Base-by-base conservation (phyloP, 2,113 vertebrate genomes). In the Mesocricetus auratus region DNA sequence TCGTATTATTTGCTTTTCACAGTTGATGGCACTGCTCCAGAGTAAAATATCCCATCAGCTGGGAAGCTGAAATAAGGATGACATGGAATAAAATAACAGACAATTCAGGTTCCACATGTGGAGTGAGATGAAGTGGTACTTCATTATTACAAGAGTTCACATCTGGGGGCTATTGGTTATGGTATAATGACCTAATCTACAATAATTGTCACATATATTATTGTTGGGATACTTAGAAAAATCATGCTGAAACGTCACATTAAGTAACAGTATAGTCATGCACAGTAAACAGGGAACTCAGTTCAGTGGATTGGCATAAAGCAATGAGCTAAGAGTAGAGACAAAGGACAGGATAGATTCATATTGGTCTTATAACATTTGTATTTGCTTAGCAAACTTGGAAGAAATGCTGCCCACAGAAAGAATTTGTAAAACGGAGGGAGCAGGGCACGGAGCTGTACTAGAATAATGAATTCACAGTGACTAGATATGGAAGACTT, bases 61-160 rank as follows among this genome's bases (percentile, higher is more conserved):
- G 21, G 50, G 78, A 60, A 91, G n/a, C 50, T 88, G 45, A 97
- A 83, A 39, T 33, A 29, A 95, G 39, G 39, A 53, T 47, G 29
- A n/a, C 33, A 66, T 75, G 74, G 45, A 60, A 17, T 31, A 50
- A 86, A 88, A 56, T 86, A 47, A 73, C 3, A 94, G 36, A 33
- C 56, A 93, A 87, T 1, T 6, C 82, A 86, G 2, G 7, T 69
- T 78, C 78, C 0, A 56, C 10, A 73, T 39, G n/a, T 21, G 66
- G 36, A 92, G 7, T 39, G 11, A 64, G 5, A 75, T 75, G 64
- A 94, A 95, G 86, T 45, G 4, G 36, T 81, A 85, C 2, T 86
- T 94, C 29, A 50, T 60, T 66, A 39, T 1, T 45, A 0, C 19
- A 69, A 81, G 6, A 77, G 85, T 60, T 21, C 58, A 82, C 0